phyloP scores from a whole-genome alignment of 2,888 invertebrate species.

The Neoitamus cyanurus region DNA sequence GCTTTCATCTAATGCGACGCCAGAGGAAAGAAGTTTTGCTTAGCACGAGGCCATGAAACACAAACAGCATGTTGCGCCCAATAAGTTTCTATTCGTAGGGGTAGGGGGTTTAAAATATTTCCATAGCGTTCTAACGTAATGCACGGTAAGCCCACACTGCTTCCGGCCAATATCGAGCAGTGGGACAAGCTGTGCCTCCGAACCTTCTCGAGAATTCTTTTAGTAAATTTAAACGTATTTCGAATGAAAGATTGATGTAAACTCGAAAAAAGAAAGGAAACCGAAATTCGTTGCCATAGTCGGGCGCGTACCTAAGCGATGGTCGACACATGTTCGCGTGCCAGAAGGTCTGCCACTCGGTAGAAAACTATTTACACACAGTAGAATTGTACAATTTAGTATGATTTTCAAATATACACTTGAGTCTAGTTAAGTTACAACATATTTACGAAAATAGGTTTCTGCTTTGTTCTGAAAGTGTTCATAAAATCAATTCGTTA shows the following conservation, averaged over 20 bases:
- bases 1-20: slow-evolving; percentile 3
- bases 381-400: slow-evolving; percentile 43
- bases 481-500: slow-evolving; percentile 42
- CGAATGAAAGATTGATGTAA: not conserved
- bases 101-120: too few relatives aligned
- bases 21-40: slow-evolving; percentile 8
- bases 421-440: slow-evolving; percentile 40
- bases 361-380: slow-evolving; percentile 36
- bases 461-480: slow-evolving; percentile 43
- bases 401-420: slow-evolving; percentile 43
- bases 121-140: too few relatives aligned
- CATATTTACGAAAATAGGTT: slow-evolving; percentile 43
- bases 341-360: not conserved
- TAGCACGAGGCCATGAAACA: not conserved
- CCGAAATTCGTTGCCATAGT: not conserved
- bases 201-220: not conserved
- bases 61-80: not conserved
- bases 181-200: not conserved
- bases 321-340: not conserved
- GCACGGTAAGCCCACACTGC: not conserved
- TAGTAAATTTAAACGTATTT: not conserved
- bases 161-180: not conserved
- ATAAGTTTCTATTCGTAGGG: not conserved
- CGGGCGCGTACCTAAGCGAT: not conserved
- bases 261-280: not conserved